Base-by-base conservation (phyloP, 2,797 vertebrate genomes). In the Danio choprae region DNA sequence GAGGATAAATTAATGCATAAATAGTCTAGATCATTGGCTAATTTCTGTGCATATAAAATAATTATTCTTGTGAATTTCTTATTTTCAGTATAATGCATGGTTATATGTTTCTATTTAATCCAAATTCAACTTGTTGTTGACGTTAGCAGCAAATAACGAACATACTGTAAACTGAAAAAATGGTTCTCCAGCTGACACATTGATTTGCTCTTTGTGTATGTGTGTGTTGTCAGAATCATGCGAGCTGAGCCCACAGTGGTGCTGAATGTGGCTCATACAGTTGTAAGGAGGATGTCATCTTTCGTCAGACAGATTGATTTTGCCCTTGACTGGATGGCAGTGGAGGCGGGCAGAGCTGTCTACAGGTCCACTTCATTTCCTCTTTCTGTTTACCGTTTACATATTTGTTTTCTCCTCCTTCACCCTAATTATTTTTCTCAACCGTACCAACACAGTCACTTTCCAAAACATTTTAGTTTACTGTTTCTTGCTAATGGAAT, bases 231-330 rank as follows among this genome's bases (percentile, higher is more conserved):
- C 89, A 99, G 98, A 88, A 97, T 99, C 36, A 98, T 98, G 97
- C 90, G 95, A 3, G 94, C 95, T 86, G 96, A 97, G 88, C 97
- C 97, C 0, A 88, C 91, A 0, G 91, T 98, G 0, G 96, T 99
- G 77, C 86, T 98, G 50, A 95, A 95, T 0, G 94, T 99, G 2
- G 97, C 98, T 6, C 97, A 98, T 90, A 95, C 94, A 0, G 95
- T 98, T 1, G 96, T 95, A 29, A 93, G 92, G 84, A 90, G 93
- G 22, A 91, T 98, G 93, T 99, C 97, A 0, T 90, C 96, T 0
- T 99, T 99, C 6, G 96, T 99, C 62, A 89, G 96, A 63, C 98
- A 99, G 84, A 96, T 98, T 0, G 97, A 99, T 89, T 99, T 99
- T 0, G 96, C 98, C 0, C 90, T 98, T 83, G 97, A 99, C 87